Base-by-base conservation (phyloP, 2,797 vertebrate genomes). In the Propithecus perrieri region DNA sequence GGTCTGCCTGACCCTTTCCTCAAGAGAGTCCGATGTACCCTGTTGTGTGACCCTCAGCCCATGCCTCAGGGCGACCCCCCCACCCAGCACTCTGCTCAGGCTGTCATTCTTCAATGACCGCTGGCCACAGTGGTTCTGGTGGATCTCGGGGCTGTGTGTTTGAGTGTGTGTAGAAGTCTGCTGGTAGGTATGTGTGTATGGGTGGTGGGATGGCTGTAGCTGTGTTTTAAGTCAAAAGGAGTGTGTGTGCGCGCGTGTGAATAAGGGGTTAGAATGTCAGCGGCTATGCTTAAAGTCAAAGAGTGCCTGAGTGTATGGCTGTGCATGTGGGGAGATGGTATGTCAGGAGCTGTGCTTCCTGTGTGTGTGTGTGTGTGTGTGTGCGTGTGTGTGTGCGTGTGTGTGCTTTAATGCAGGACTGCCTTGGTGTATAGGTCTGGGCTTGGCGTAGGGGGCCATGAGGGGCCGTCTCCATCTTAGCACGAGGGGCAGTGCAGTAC, bases 41-140 rank as follows among this genome's bases (percentile, higher is more conserved):
- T 75, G 93, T 78, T 55, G 81, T 93, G 53, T 96, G 96, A 94
- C 97, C 97, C 89, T 80, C 71, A 13, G 97, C 93, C 96, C 94
- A 76, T 94, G 93, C 97, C 94, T 97, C 86, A 30, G 95, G 89
- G 65, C 17, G 11, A 89, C 91, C 88, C 86, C 75, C 92, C 94
- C 53, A 80, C 63, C 87, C 80, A 4, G 93, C 96, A 87, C 89
- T 87, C 83, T 22, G 95, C 75, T 97, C 96, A 91, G 80, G 48
- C 97, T 74, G 97, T 96, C 97, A 97, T 96, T 94, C 95, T 97
- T 96, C 97, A 98, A 20, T 97, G 97, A 95, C 95, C 48, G 84
- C 97, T 86, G 83, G 84, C 95, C 97, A 96, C 84, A 38, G 86
- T 85, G 96, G 91, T 96, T 91, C 97, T 97, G 91, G 91, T 94